Evolutionary conservation across 2,888 invertebrate species (phyloP).

Genomic region (Panopea generosa): DNA sequence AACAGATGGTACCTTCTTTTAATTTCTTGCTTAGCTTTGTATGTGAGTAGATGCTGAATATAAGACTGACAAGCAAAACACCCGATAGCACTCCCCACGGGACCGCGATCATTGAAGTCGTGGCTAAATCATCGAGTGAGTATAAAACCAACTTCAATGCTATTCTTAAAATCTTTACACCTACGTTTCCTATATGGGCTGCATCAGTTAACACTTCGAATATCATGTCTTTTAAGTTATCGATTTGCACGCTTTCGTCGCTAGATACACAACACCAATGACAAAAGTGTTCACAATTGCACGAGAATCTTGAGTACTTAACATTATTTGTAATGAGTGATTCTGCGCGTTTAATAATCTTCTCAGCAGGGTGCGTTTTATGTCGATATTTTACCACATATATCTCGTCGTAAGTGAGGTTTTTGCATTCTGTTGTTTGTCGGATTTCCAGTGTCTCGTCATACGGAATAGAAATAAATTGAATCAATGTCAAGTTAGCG

Average conservation of each 20-base stretch:
- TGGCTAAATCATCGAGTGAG: constrained; percentile 21
- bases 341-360: constrained; percentile 27
- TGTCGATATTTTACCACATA: constrained; percentile 26
- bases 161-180: constrained; percentile 18
- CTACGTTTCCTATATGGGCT: constrained; percentile 12
- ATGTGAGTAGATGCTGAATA: constrained; percentile 24
- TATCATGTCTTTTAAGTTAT: not conserved
- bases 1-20: constrained; percentile 17
- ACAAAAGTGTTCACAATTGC: too few relatives aligned
- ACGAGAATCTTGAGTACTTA: not conserved
- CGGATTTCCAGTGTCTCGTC: constrained; percentile 14
- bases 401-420: constrained; percentile 21
- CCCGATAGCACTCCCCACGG: constrained; percentile 20
- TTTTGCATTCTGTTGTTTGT: constrained; percentile 25
- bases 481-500: constrained; percentile 32
- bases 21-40: constrained; percentile 10
- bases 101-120: not conserved
- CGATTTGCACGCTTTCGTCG: constrained; percentile 28
- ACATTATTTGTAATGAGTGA: not conserved
- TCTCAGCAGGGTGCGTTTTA: constrained; percentile 14
- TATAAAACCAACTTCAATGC: constrained; percentile 4
- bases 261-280: too few relatives aligned
- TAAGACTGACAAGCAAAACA: constrained; percentile 6
- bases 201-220: not conserved
- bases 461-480: constrained; percentile 34